A percentile compares a stretch with the other conserved stretches of the same genome.
phyloP scores from a whole-genome alignment of 2,113 vertebrate species.

The Pangasianodon hypophthalmus region DNA sequence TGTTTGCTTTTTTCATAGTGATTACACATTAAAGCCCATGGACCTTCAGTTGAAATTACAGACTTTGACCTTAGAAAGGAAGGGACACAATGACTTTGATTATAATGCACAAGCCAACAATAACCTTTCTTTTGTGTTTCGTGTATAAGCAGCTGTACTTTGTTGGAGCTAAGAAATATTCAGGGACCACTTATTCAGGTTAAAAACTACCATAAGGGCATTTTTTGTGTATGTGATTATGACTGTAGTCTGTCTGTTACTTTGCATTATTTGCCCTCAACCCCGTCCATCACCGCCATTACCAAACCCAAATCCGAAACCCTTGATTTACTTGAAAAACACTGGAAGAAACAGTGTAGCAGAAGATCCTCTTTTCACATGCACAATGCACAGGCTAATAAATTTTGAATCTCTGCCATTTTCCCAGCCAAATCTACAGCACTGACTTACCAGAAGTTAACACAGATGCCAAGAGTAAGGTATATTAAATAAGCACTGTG shows the following conservation, averaged over 20 bases:
- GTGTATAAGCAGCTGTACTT: not conserved
- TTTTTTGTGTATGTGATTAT: not conserved
- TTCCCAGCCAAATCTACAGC: not conserved
- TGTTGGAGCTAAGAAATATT: not conserved
- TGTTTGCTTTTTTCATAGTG: not conserved
- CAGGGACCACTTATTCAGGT: not conserved
- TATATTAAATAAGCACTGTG: not conserved
- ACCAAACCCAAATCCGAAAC: not conserved
- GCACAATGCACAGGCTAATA: not conserved
- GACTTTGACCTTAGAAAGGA: not conserved
- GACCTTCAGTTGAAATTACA: not conserved
- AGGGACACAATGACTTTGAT: not conserved
- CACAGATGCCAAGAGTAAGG: not conserved
- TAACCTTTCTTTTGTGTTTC: not conserved
- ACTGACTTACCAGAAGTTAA: not conserved
- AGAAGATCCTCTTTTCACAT: not conserved
- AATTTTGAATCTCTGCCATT: not conserved
- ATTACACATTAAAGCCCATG: not conserved
- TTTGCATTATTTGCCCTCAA: not conserved
- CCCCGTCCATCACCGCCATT: not conserved
- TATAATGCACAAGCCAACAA: not conserved
- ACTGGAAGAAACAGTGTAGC: not conserved
- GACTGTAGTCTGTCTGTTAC: not conserved
- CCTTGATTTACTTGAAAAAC: not conserved
- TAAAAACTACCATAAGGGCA: not conserved